These are phyloP conservation scores for Diachrysia chrysitis DNA, from an alignment of 2,888 invertebrate genomes.

Conservation along the genomic window DNA sequence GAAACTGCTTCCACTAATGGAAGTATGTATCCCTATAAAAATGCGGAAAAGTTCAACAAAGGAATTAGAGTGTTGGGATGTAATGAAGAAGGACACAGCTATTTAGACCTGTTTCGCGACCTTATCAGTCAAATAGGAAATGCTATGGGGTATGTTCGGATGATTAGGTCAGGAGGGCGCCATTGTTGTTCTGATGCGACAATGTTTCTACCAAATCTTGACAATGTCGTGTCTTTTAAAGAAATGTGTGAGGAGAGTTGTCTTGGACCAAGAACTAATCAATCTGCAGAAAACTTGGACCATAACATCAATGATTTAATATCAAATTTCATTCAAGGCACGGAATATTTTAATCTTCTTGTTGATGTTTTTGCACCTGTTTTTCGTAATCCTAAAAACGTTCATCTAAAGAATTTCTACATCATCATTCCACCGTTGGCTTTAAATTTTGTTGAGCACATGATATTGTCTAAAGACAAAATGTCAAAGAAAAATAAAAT, in stretches of 20 bases:
- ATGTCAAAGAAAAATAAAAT: slow-evolving; percentile 96
- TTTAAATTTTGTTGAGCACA: slow-evolving; percentile 98
- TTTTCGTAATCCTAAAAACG: slow-evolving; percentile 95
- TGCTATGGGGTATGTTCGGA: slow-evolving; percentile 98
- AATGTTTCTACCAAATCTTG: slow-evolving; percentile 95
- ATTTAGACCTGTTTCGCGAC: slow-evolving; percentile 97
- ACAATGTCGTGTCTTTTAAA: slow-evolving; percentile 90
- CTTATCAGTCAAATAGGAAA: slow-evolving; percentile 98
- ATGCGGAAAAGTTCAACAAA: slow-evolving; percentile 98
- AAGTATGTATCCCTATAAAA: slow-evolving; percentile 94
- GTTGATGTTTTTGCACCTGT: slow-evolving; percentile 97
- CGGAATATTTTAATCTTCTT: slow-evolving; percentile 96
- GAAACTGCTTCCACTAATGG: slow-evolving; percentile 91
- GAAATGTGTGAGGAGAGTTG: slow-evolving; percentile 90
- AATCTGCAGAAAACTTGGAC: slow-evolving; percentile 93
- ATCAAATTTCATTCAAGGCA: slow-evolving; percentile 95
- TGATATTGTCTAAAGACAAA: slow-evolving; percentile 97
- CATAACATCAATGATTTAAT: slow-evolving; percentile 93
- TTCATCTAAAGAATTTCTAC: slow-evolving; percentile 97
- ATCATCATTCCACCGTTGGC: slow-evolving; percentile 98
- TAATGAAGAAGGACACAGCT: slow-evolving; percentile 94
- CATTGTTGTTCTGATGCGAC: slow-evolving; percentile 97
- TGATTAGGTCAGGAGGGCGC: slow-evolving; percentile 97
- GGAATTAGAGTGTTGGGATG: slow-evolving; percentile 96
- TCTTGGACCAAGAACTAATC: slow-evolving; percentile 89